Percentiles rank a stretch among this genome's conserved stretches.
phyloP scores from a whole-genome alignment of 2,888 invertebrate species.

The Tholera decimalis region DNA sequence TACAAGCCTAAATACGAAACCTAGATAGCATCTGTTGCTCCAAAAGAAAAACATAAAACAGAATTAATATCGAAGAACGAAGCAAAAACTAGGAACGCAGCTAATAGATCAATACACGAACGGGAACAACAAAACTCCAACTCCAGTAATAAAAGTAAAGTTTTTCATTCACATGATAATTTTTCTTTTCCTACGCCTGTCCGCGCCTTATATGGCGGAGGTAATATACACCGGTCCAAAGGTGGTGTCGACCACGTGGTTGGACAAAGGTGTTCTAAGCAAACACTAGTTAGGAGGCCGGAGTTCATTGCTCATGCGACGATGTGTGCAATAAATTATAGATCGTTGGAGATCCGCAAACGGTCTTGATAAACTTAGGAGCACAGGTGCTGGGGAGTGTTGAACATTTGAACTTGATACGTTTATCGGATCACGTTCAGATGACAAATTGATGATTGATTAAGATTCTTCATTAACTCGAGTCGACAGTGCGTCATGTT shows the following conservation, averaged over 20 bases:
- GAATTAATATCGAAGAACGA: slow-evolving; percentile 35
- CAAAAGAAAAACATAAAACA: slow-evolving; percentile 19
- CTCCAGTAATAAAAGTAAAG: slow-evolving; percentile 50
- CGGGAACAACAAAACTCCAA: slow-evolving; percentile 32
- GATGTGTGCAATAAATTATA: slow-evolving; percentile 53
- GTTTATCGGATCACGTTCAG: not conserved
- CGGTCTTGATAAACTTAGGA: slow-evolving; percentile 17
- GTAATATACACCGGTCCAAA: slow-evolving; percentile 54
- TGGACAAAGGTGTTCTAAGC: slow-evolving; percentile 67
- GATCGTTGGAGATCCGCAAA: slow-evolving; percentile 51
- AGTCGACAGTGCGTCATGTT: not conserved
- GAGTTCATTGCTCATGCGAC: slow-evolving; percentile 62
- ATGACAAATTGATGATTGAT: slow-evolving; percentile 20
- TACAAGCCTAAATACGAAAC: slow-evolving; percentile 7
- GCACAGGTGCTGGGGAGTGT: slow-evolving; percentile 5
- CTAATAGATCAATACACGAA: slow-evolving; percentile 51
- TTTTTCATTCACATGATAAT: slow-evolving; percentile 49
- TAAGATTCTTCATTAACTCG: too few species aligned
- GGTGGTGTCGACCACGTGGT: slow-evolving; percentile 62
- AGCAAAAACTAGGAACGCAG: slow-evolving; percentile 25
- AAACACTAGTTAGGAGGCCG: slow-evolving; percentile 61
- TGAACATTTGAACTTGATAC: slow-evolving; percentile 12
- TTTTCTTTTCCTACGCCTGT: slow-evolving; percentile 58
- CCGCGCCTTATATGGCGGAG: slow-evolving; percentile 56
- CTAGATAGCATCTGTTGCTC: slow-evolving; percentile 46